Conservation (phyloP, 2,888 invertebrate genomes). For the Lasioglossum calceatum region DNA sequence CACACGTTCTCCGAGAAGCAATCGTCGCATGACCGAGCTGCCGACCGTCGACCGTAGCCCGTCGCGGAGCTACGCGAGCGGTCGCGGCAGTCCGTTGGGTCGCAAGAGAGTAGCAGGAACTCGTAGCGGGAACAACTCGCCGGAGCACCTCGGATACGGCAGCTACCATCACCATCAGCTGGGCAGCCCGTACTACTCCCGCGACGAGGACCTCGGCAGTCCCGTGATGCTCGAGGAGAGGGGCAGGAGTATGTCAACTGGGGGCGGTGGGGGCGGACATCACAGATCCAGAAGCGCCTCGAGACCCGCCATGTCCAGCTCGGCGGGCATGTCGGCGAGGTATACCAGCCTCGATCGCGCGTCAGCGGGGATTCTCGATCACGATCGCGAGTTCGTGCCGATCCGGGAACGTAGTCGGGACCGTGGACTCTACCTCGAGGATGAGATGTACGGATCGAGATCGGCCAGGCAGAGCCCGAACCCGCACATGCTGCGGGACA, state of each 20-base stretch:
- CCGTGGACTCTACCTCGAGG: conserved; percentile 89
- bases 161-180: conserved; percentile 84
- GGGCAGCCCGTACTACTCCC: conserved; percentile 85
- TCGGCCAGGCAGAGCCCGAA: conserved; percentile 90
- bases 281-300: conserved; percentile 93
- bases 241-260: conserved; percentile 86
- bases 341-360: conserved; percentile 91
- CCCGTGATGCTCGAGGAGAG: conserved; percentile 93
- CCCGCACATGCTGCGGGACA: conserved; percentile 87
- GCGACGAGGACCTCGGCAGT: conserved; percentile 93
- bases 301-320: conserved; percentile 87
- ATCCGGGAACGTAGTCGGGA: conserved; percentile 90
- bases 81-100: conserved; percentile 86
- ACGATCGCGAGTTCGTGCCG: conserved; percentile 95
- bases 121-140: conserved; percentile 87
- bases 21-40: conserved; percentile 89
- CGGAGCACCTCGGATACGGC: conserved; percentile 85
- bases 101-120: conserved; percentile 84
- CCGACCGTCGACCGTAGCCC: conserved; percentile 96
- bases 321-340: conserved; percentile 84
- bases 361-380: conserved; percentile 89
- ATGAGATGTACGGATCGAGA: conserved; percentile 88
- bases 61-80: conserved; percentile 91
- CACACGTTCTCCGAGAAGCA: conserved; percentile 86
- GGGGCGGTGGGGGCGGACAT: conserved; percentile 89